These are phyloP conservation scores for Grus americana DNA, from an alignment of 2,113 vertebrate genomes.

Conservation along the genomic window DNA sequence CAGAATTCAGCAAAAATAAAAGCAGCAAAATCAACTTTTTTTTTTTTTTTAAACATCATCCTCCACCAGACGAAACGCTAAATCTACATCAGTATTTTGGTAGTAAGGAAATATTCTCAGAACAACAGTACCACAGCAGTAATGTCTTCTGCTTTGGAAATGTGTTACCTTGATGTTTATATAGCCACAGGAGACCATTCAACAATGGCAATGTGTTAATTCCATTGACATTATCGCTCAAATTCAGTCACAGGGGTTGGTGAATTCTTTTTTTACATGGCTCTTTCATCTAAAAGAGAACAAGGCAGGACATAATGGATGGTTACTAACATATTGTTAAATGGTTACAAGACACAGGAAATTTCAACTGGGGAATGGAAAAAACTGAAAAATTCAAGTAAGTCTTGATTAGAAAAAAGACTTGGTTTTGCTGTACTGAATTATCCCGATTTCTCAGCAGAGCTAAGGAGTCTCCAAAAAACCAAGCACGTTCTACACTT, in stretches of 20 bases:
- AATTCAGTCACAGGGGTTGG: constrained; percentile 42
- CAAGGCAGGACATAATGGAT: constrained; percentile 51
- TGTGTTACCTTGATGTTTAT: constrained; percentile 55
- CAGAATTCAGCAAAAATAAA: background rate
- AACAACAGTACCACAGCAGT: background rate
- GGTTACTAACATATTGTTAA: constrained; percentile 47
- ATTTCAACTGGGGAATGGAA: background rate
- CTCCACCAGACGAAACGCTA: background rate
- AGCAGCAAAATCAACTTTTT: background rate
- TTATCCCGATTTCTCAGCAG: background rate
- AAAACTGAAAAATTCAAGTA: background rate
- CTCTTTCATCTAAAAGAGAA: constrained; percentile 59
- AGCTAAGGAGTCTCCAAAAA: background rate
- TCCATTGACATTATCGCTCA: constrained; percentile 59
- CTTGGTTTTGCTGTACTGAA: background rate
- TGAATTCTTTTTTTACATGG: background rate
- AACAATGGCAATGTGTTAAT: constrained; percentile 52
- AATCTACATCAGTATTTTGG: background rate
- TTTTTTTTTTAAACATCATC: background rate
- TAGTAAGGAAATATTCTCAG: background rate
- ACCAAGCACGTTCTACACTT: background rate
- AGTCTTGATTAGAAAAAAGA: background rate
- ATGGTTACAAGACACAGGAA: constrained; percentile 10
- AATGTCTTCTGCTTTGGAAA: constrained; percentile 18
- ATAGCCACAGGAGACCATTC: constrained; percentile 49